These are phyloP conservation scores for Lithophane ornitopus DNA, from an alignment of 2,888 invertebrate species.

Conservation along the genomic window DNA sequence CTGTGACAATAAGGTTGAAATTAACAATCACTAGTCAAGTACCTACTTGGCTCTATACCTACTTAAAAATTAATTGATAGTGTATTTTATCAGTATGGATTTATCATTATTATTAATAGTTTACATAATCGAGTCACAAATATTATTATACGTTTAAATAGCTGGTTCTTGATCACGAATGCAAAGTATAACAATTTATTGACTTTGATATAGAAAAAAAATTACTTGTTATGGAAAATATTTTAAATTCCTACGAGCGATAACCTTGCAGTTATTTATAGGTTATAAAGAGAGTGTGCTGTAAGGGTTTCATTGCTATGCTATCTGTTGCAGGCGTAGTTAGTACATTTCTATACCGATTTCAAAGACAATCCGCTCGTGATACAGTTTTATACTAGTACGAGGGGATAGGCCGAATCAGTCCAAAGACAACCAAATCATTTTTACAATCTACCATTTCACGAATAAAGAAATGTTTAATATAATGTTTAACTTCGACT, in stretches of 20 bases:
- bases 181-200: not conserved
- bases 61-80: not conserved
- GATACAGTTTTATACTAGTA: too few relatives aligned
- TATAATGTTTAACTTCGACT: too few relatives aligned
- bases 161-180: not conserved
- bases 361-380: too few relatives aligned
- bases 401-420: too few relatives aligned
- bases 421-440: too few relatives aligned
- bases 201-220: not conserved
- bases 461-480: too few relatives aligned
- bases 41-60: not conserved
- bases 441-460: too few relatives aligned
- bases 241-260: not conserved
- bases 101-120: not conserved
- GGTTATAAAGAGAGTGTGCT: constrained; percentile 3
- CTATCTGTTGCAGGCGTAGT: not conserved
- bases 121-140: not conserved
- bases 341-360: too few relatives aligned
- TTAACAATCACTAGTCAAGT: not conserved
- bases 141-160: not conserved
- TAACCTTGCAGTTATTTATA: constrained; percentile 18
- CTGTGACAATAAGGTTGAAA: constrained; percentile 15
- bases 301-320: constrained; percentile 16
- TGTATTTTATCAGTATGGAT: not conserved
- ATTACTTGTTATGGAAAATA: not conserved